Base-by-base conservation (phyloP, 2,113 vertebrate species). In the Heterotis niloticus region DNA sequence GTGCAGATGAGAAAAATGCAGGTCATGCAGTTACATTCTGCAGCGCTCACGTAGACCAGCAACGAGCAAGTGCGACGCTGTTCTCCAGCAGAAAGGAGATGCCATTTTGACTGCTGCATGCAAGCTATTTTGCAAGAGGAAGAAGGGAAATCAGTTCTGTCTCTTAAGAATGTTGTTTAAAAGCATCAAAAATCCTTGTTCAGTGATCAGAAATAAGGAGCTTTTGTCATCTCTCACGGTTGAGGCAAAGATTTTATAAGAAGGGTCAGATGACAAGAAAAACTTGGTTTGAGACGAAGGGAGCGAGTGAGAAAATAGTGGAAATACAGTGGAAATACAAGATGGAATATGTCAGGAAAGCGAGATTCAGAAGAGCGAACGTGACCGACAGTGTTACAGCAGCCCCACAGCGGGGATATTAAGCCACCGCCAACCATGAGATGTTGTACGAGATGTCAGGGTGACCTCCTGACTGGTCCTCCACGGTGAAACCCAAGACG, bases 21-120 rank as follows among this genome's bases (percentile, higher is more conserved):
- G 69, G 81, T 84, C 79, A 74, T 85, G 78, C 79, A 83, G 78
- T 51, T 78, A 51, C 10, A 0, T 82, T 57, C 60, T 73, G 88
- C 90, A 91, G 92, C 89, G 88, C 89, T 90, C 88, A 91, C 87
- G 84, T 78, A 10, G 81, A 81, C 82, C 78, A 77, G 83, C 12
- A 65, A 80, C 80, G 81, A 75, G 81, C 82, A 62, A 78, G 64
- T 75, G 68, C 81, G 57, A 57, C 68, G 79, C 54, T 71, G 71
- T 78, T 84, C 80, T 70, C 82, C 79, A 80, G 3, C 84, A 62
- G 73, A 78, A 79, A 75, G 56, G 76, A 71, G 60, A 83, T 79
- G 78, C 57, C 52, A 24, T 73, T 76, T 57, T 75, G 76, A 80
- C 70, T 26, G 65, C 23, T 64, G 65, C 13, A 52, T 69, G 52